phyloP scores from a whole-genome alignment of 2,113 vertebrate species.

The Puffinus mauretanicus region DNA sequence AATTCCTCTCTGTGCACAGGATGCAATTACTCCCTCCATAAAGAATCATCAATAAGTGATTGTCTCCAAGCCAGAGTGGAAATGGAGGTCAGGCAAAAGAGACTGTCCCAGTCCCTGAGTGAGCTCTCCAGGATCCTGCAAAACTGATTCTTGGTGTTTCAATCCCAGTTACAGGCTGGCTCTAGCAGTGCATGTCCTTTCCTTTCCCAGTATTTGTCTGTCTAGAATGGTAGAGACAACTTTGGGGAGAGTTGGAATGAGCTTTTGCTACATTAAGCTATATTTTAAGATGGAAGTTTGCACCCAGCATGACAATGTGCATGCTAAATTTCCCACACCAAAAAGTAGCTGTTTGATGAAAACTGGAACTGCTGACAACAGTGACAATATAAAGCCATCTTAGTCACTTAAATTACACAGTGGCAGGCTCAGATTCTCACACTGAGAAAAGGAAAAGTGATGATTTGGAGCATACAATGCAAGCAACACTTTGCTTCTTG shows the following conservation, averaged over 20 bases:
- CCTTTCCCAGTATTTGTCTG: background rate
- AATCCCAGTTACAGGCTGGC: background rate
- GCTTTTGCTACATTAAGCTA: background rate
- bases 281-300: background rate
- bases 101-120: background rate
- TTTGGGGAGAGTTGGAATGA: background rate
- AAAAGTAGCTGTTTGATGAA: background rate
- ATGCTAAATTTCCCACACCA: background rate
- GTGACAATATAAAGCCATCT: background rate
- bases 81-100: background rate
- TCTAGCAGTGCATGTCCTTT: background rate
- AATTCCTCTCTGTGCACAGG: background rate
- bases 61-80: background rate
- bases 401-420: constrained; percentile 19
- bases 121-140: background rate
- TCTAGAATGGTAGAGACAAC: background rate
- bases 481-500: background rate
- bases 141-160: background rate
- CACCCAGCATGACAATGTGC: background rate
- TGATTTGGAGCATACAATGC: background rate
- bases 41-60: background rate
- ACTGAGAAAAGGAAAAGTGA: background rate
- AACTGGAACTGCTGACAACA: constrained; percentile 40
- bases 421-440: background rate
- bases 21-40: background rate